Conservation (phyloP, 2,797 vertebrate genomes). For the Lutjanus argentimaculatus region DNA sequence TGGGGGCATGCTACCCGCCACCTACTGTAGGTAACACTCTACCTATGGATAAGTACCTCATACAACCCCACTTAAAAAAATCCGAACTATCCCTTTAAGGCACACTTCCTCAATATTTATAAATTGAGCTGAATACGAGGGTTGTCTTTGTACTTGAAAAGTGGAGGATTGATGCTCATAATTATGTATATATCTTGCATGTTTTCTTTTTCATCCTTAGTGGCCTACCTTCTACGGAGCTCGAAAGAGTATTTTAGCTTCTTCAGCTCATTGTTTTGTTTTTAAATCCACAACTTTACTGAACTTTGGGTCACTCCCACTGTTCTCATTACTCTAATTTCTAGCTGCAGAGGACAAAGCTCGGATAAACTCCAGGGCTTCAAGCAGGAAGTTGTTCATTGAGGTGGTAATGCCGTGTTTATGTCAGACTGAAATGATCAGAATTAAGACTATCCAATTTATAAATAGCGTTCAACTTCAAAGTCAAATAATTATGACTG, state of each 20-base stretch:
- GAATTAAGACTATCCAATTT: background rate
- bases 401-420: background rate
- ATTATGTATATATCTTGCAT: background rate
- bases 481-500: background rate
- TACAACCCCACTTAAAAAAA: too few relatives aligned
- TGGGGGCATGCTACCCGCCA: too few relatives aligned
- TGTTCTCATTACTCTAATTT: background rate
- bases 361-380: background rate
- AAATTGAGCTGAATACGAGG: background rate
- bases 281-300: background rate
- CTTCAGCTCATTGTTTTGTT: background rate
- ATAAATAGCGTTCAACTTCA: background rate
- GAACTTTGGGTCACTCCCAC: background rate
- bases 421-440: background rate
- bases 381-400: background rate
- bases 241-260: background rate
- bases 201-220: background rate
- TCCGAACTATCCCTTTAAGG: too few relatives aligned
- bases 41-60: too few relatives aligned
- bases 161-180: background rate
- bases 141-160: background rate
- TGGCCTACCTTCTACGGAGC: background rate
- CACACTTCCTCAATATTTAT: background rate
- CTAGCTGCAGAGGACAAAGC: background rate
- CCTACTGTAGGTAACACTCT: too few relatives aligned